phyloP scores from a whole-genome alignment of 2,888 invertebrate species.

The Artemia sinica region DNA sequence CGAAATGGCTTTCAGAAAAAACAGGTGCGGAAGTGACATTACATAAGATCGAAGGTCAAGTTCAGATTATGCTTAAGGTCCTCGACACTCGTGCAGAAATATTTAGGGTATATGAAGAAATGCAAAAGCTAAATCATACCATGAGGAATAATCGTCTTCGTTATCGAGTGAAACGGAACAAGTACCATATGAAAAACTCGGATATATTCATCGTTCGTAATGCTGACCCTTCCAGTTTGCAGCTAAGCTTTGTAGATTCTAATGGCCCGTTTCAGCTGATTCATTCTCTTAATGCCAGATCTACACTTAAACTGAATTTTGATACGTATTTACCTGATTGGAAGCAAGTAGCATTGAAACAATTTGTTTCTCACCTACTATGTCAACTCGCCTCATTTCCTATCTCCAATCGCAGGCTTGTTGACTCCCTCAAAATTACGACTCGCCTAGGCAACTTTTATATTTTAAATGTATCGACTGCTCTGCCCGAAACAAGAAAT shows the following conservation, averaged over 20 bases:
- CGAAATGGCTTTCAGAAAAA: neutral
- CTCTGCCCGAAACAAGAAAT: constrained; percentile 13
- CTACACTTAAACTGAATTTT: neutral
- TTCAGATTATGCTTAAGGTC: neutral
- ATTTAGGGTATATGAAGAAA: constrained; percentile 16
- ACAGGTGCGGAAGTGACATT: constrained; percentile 12
- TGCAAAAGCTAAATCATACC: constrained; percentile 11
- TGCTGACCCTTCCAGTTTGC: neutral
- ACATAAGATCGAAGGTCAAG: neutral
- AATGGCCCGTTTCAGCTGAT: constrained; percentile 11
- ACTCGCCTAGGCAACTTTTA: constrained; percentile 15
- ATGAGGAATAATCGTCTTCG: neutral
- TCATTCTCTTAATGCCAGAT: neutral
- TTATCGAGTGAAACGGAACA: neutral
- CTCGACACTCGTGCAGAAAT: constrained; percentile 6
- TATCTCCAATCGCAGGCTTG: neutral
- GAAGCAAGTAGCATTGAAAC: constrained; percentile 5
- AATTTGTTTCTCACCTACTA: neutral
- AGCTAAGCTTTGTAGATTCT: neutral
- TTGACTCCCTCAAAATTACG: constrained; percentile 10
- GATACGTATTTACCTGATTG: neutral
- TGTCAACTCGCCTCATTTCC: constrained; percentile 1
- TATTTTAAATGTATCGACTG: neutral
- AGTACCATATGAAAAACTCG: constrained; percentile 13
- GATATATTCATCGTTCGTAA: neutral